These are phyloP conservation scores for Cheirogaleus medius DNA, from an alignment of 2,113 vertebrate genomes.

Conservation along the genomic window DNA sequence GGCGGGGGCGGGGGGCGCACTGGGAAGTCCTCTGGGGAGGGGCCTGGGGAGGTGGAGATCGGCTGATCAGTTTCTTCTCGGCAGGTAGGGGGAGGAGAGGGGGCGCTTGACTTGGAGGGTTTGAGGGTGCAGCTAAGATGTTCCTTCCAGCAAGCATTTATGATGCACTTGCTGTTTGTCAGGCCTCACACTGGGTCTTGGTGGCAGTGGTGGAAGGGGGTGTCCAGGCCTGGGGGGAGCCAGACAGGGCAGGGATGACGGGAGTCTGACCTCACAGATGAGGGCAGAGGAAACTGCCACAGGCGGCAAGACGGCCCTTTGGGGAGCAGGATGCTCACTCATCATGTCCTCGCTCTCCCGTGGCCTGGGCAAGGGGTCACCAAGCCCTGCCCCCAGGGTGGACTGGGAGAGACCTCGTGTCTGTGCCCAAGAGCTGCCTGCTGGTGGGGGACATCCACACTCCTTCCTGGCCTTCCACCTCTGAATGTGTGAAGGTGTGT, in stretches of 20 bases:
- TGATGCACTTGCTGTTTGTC: not conserved
- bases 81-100: not conserved
- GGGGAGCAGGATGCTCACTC: too few species aligned
- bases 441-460: not conserved
- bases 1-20: too few species aligned
- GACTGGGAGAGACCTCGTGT: fast-evolving
- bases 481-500: not conserved
- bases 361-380: not conserved
- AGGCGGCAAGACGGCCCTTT: not conserved
- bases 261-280: fast-evolving
- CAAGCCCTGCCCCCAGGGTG: not conserved
- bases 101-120: fast-evolving
- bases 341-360: too few species aligned
- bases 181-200: not conserved
- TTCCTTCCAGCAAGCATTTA: not conserved
- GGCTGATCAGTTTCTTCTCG: not conserved
- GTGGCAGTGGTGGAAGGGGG: not conserved
- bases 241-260: not conserved
- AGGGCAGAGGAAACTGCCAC: too few species aligned
- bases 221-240: not conserved
- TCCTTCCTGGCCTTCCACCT: not conserved
- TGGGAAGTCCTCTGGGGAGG: not conserved
- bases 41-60: not conserved
- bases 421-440: not conserved
- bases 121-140: fast-evolving